Base-by-base conservation (phyloP, 2,888 invertebrate species). In the Sphaerophoria taeniata region DNA sequence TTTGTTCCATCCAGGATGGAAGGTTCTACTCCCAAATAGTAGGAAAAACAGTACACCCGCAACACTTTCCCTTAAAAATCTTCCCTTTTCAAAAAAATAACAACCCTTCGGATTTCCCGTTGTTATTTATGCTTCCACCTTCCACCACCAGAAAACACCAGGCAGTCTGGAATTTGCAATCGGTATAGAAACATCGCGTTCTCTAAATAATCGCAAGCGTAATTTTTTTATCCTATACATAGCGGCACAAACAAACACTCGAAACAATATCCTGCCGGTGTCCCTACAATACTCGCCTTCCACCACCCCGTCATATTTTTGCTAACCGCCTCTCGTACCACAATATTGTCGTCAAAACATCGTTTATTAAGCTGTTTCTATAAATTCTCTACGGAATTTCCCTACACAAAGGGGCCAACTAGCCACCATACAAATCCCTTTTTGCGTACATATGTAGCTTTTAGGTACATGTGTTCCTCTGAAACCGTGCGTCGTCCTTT, bases 401-500 rank as follows among this genome's bases (percentile, higher is more conserved):
- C 67, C 55, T 61, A 82, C 49, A 79, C 51, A 51, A 69, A 76
- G 61, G 81, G 69, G 65, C 55, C 67, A 16, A 24, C 60, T 12
- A 4, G 16, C 11, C 39, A 58, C 39, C 16, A n/a, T 43, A 67
- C 69, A 77, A 85, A 85, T 85, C 85, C 24, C 81, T 76, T 85
- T 76, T 85, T 81, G 76, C 76, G 69, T 85, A 76, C 73, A 76
- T 81, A 73, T 69, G 76, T 71, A 72, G 75, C 76, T 73, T 81
- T 70, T 56, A 77, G 85, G 56, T 85, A 85, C 85, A 85, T 85
- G 85, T 81, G 85, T 81, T 76, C 61, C 73, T 72, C 61, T 31
- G 53, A 60, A 51, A 43, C 5, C 45, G 67, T 34, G 24, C 55
- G 55, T 61, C 73, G 31, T 33, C 60, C 51, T 67, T 49, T 36